A percentile compares a stretch with the other conserved stretches of the same genome.
Evolutionary conservation across 2,797 vertebrate genomes (phyloP).

Genomic region (Falco cherrug): DNA sequence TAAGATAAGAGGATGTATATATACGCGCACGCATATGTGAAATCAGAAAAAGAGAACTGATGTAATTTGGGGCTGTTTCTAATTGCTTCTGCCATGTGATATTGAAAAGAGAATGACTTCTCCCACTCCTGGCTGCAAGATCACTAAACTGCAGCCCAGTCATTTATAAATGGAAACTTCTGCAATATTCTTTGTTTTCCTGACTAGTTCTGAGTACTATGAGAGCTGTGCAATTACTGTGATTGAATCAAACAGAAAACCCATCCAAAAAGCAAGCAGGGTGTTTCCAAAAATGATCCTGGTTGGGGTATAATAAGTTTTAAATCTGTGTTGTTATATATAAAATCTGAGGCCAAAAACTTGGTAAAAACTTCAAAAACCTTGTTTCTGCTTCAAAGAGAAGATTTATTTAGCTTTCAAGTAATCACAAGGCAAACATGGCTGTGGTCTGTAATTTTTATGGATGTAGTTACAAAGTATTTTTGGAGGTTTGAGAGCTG

Average conservation of each 20-base stretch:
- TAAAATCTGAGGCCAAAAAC: slow-evolving; percentile 43
- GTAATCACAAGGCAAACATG: slow-evolving; percentile 64
- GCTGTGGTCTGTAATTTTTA: slow-evolving; percentile 61
- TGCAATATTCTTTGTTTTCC: neutral
- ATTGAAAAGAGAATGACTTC: neutral
- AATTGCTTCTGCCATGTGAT: neutral
- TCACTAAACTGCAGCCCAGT: neutral
- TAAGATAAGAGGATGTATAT: neutral
- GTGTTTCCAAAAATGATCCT: slow-evolving; percentile 49
- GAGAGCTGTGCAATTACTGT: slow-evolving; percentile 35
- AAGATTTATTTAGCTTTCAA: slow-evolving; percentile 66
- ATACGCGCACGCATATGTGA: accelerated
- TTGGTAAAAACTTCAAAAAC: slow-evolving; percentile 39
- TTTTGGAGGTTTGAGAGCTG: slow-evolving; percentile 48
- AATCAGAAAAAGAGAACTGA: neutral
- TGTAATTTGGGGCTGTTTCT: neutral
- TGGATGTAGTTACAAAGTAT: slow-evolving; percentile 46
- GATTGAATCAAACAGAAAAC: slow-evolving; percentile 27
- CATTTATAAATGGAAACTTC: slow-evolving; percentile 23
- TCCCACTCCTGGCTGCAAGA: neutral
- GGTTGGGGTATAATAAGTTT: slow-evolving; percentile 6
- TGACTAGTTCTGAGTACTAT: neutral
- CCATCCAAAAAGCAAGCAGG: slow-evolving; percentile 9
- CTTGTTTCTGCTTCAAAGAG: slow-evolving; percentile 45
- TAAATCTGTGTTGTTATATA: slow-evolving; percentile 9